Evolutionary conservation across 2,797 vertebrate species (phyloP).

Genomic region (Botia kubotai): DNA sequence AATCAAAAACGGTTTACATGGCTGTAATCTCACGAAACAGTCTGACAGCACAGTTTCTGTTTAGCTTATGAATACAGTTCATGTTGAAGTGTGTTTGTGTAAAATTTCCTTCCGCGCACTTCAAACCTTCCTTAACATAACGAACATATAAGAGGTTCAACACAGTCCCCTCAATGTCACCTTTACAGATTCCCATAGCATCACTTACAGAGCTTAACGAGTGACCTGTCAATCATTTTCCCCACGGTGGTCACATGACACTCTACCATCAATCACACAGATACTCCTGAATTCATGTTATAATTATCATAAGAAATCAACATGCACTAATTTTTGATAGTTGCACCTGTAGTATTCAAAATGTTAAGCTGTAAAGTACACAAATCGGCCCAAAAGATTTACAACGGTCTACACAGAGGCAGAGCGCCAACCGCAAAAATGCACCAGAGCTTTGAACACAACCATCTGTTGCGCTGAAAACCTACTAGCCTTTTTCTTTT

Average conservation of each 20-base stretch:
- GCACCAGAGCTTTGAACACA: background rate
- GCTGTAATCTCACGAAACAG: conserved; percentile 12
- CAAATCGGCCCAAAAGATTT: background rate
- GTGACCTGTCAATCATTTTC: conserved; percentile 58
- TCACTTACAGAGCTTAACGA: conserved; percentile 42
- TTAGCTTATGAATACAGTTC: conserved; percentile 24
- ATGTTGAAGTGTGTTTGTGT: conserved; percentile 51
- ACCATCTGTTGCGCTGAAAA: background rate
- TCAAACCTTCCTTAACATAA: conserved; percentile 25
- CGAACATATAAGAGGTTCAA: conserved; percentile 2
- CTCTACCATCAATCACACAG: conserved; percentile 9
- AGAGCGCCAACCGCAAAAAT: background rate
- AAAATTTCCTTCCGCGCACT: conserved; percentile 36
- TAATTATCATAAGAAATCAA: too few relatives aligned
- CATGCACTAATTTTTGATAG: background rate
- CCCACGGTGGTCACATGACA: conserved; percentile 31
- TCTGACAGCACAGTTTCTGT: background rate
- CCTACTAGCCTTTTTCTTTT: background rate
- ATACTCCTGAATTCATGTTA: too few relatives aligned
- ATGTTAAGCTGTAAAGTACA: background rate
- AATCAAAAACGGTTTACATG: conserved; percentile 29
- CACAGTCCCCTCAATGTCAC: conserved; percentile 38
- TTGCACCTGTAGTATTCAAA: background rate
- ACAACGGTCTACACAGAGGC: background rate
- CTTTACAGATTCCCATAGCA: conserved; percentile 52